Percentiles rank a stretch among this genome's conserved stretches.
Evolutionary conservation across 2,113 vertebrate species (phyloP).

Genomic region (Rallus limicola): DNA sequence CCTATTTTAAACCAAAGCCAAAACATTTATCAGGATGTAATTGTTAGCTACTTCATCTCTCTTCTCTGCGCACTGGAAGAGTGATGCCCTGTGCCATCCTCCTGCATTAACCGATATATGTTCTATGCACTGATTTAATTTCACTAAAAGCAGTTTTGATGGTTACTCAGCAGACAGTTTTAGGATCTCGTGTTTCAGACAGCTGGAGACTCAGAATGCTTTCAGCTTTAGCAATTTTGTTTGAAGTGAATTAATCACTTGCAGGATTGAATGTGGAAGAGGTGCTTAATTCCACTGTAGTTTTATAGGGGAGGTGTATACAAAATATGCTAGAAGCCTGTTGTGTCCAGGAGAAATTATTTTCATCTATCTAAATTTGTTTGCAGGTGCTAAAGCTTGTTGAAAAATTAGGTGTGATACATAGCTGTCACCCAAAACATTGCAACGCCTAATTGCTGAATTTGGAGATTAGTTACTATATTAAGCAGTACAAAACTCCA

Average conservation of each 20-base stretch:
- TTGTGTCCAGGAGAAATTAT: background rate
- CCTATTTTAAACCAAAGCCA: background rate
- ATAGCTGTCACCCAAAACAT: background rate
- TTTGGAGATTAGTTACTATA: background rate
- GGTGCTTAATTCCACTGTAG: background rate
- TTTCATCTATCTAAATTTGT: background rate
- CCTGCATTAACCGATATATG: background rate
- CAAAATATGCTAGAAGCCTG: background rate
- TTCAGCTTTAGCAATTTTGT: background rate
- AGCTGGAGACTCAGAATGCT: background rate
- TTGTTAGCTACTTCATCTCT: background rate
- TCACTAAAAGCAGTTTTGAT: background rate
- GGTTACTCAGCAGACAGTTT: background rate
- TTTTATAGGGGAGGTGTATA: background rate
- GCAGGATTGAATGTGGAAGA: background rate
- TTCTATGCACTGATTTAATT: conserved; percentile 13
- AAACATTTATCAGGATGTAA: background rate
- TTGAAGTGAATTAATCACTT: background rate
- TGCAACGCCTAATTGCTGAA: background rate
- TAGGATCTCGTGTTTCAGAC: background rate
- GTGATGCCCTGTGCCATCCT: background rate
- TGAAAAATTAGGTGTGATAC: background rate
- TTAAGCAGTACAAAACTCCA: background rate
- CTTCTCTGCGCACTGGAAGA: background rate
- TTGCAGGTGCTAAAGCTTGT: background rate